Evolutionary conservation across 2,888 invertebrate species (phyloP), one percentile per base, ranked within the genome.

Genomic region (Lasioglossum calceatum): DNA sequence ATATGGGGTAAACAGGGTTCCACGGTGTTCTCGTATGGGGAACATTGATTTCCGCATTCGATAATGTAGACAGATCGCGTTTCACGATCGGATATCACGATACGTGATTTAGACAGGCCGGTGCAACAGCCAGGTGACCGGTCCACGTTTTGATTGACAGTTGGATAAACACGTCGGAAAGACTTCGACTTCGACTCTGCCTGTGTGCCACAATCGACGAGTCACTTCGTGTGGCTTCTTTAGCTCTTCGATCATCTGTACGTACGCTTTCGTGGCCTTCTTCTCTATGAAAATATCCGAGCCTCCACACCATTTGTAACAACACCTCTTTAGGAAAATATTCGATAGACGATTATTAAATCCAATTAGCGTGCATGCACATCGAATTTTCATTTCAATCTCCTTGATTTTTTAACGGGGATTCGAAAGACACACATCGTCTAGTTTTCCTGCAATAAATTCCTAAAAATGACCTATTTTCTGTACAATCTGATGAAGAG

Each of bases 141-240:
- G 82, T 87, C 87, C 85, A 88, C 84, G 86, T 88, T 88, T 92
- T 54, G 93, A 93, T 93, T 92, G 93, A 93, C 93, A 94, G 93
- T 93, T 93, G 93, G 94, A 93, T 94, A 93, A 93, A 94, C 93
- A 94, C 91, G 92, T 93, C 92, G 84, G 92, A 86, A 87, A 92
- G 91, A 87, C 86, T 85, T 82, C 74, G 80, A 47, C 77, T 84
- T 77, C 81, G 81, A 84, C 79, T 73, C 54, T 54, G 84, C 88
- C 84, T 82, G 87, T 70, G 76, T 54, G 23, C 54, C 80, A 90
- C 84, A 89, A 89, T 92, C 88, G 90, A 85, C 84, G 81, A 92
- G 91, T 92, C 92, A 92, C 81, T 88, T 85, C 82, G 82, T 0
- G 54, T 70, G 80, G 82, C 84, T 91, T 85, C 89, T 80, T 88